phyloP scores from a whole-genome alignment of 2,113 vertebrate species.

The Pachyramphus minor region DNA sequence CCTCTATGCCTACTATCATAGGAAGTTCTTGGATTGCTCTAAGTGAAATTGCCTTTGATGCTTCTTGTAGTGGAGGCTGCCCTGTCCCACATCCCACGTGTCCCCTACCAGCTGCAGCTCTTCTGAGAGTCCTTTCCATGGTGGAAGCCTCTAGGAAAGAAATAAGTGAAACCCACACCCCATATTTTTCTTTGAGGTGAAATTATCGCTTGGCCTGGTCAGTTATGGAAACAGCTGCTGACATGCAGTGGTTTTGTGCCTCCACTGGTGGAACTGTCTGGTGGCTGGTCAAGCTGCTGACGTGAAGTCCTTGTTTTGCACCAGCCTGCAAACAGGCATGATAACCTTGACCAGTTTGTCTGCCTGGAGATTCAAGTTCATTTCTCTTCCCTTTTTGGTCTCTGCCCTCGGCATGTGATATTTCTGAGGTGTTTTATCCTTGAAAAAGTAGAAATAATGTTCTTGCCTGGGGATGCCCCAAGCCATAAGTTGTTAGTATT shows the following conservation, averaged over 20 bases:
- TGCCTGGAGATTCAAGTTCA: background rate
- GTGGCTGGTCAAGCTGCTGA: background rate
- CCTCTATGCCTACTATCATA: background rate
- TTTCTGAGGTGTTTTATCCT: background rate
- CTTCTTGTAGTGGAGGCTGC: background rate
- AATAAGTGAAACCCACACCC: background rate
- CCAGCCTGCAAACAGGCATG: accelerated
- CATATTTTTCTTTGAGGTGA: background rate
- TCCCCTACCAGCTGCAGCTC: background rate
- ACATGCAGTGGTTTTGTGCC: background rate
- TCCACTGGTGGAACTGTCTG: accelerated
- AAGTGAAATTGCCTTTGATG: background rate
- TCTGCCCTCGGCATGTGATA: background rate
- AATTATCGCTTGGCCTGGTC: background rate
- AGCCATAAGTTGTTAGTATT: background rate
- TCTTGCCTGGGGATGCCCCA: background rate
- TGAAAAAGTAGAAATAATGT: background rate
- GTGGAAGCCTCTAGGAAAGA: background rate
- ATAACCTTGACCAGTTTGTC: background rate
- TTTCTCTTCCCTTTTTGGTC: background rate
- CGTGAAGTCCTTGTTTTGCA: background rate
- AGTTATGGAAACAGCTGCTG: background rate
- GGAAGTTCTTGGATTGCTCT: background rate
- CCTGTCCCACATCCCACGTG: background rate
- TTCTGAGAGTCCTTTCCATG: background rate